Evolutionary conservation across 2,797 vertebrate genomes (phyloP).

Genomic region (Argyrosomus regius): DNA sequence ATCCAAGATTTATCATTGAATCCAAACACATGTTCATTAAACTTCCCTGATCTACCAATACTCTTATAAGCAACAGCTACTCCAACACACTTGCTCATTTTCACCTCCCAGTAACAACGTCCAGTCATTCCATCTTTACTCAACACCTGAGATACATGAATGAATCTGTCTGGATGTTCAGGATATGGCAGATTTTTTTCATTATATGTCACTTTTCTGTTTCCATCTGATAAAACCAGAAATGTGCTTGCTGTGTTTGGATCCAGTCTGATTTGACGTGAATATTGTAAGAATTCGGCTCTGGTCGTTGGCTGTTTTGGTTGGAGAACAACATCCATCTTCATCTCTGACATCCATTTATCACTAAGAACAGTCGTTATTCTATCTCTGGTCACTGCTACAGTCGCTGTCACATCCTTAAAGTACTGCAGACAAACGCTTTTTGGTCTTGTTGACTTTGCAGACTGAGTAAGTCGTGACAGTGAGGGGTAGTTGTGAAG

Average conservation of each 20-base stretch:
- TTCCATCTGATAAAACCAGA: slow-evolving; percentile 1
- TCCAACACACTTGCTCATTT: background rate
- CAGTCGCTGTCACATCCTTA: too few relatives aligned
- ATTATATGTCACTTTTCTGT: background rate
- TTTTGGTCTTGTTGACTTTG: too few relatives aligned
- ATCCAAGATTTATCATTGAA: too few relatives aligned
- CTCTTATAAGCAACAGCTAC: slow-evolving; percentile 16
- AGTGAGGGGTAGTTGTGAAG: background rate
- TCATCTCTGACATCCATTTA: too few relatives aligned
- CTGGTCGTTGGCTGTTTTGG: background rate
- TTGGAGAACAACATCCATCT: too few relatives aligned
- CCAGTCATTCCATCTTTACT: background rate
- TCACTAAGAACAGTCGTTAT: background rate
- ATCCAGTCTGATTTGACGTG: slow-evolving; percentile 2
- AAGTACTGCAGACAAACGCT: too few relatives aligned
- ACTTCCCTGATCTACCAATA: background rate
- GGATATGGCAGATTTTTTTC: accelerated
- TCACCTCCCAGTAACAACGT: slow-evolving; percentile 33
- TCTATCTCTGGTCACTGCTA: background rate
- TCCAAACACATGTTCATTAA: background rate
- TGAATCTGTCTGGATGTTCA: too few relatives aligned
- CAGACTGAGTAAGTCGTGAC: too few relatives aligned
- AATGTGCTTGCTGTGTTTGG: accelerated
- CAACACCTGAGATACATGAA: too few relatives aligned
- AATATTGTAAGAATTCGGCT: background rate